A percentile compares a stretch with the other conserved stretches of the same genome.
These are phyloP conservation scores for Drosophila sturtevanti DNA, from an alignment of 1,140 invertebrate species.

Conservation along the genomic window DNA sequence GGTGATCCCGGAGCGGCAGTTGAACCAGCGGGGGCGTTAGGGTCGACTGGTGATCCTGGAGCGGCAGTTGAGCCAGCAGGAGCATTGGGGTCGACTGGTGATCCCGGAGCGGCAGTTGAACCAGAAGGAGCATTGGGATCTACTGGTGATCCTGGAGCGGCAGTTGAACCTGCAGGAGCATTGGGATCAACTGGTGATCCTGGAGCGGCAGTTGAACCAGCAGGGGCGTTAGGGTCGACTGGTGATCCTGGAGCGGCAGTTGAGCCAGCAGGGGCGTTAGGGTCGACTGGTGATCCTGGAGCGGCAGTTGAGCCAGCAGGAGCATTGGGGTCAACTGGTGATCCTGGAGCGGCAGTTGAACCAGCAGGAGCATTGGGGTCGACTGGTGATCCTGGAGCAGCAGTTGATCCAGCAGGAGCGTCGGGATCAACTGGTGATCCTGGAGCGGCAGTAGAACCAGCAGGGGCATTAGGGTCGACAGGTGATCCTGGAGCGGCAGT, in stretches of 20 bases:
- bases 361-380: constrained; percentile 13
- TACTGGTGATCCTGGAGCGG: background rate
- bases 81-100: constrained; percentile 13
- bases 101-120: constrained; percentile 6
- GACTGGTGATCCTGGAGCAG: constrained; percentile 8
- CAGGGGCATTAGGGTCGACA: constrained; percentile 23
- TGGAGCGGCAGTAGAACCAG: constrained; percentile 6
- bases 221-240: constrained; percentile 16
- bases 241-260: constrained; percentile 18
- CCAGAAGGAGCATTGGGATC: constrained; percentile 10
- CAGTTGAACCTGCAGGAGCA: background rate
- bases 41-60: constrained; percentile 7
- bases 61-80: background rate
- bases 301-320: constrained; percentile 1
- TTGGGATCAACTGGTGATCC: constrained; percentile 20
- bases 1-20: constrained; percentile 13
- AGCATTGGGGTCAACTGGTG: constrained; percentile 19
- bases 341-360: background rate
- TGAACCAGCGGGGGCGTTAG: background rate
- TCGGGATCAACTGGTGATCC: constrained; percentile 18
- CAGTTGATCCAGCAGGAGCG: background rate
- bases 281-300: constrained; percentile 18
- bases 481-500: constrained; percentile 18
- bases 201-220: constrained; percentile 8
- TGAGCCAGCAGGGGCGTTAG: constrained; percentile 16